Evolutionary conservation across 2,113 vertebrate species (phyloP), one percentile per base, ranked within the genome.

Genomic region (Pterocles gutturalis): DNA sequence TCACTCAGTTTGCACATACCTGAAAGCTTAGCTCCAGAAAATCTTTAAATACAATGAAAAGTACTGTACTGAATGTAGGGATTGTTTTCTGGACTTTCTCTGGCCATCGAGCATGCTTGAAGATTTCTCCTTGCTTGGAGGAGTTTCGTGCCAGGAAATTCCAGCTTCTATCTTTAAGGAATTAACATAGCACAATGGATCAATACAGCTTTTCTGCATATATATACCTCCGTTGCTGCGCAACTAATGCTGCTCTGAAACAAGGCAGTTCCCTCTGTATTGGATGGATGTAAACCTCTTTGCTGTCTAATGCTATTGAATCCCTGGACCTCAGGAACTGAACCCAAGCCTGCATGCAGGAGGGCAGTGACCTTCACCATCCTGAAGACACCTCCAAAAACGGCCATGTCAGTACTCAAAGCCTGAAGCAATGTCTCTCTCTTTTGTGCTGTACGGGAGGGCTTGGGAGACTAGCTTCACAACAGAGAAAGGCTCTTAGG

Each of bases 181-280:
- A 96, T 97, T 96, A 96, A 93, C 94, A 96, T 93, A 96, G 90
- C 91, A 84, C 90, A 85, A 77, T 82, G 96, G 95, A 95, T 97
- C 90, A 94, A 36, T 89, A 57, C 65, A 89, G 95, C 83, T 97
- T 97, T 97, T 76, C 94, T 89, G 60, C 90, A 81, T 5, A 82
- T 93, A 71, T 84, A 89, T 33, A 93, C 36, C 64, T 41, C 85
- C 0, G 96, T 96, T 97, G 94, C 95, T 49, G 90, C 17, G 97
- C 95, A 90, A 93, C 90, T 95, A 97, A 96, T 91, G 72, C 94
- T 72, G 36, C 83, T 60, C 34, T 92, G 77, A 48, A 95, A 67
- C 36, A 71, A 34, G 76, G 92, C 88, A 95, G 57, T 8, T 87
- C 45, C 69, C 77, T 49, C 83, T 65, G 72, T 20, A 36, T 20